phyloP scores from a whole-genome alignment of 2,113 vertebrate genomes.

The Nannospalax galili region DNA sequence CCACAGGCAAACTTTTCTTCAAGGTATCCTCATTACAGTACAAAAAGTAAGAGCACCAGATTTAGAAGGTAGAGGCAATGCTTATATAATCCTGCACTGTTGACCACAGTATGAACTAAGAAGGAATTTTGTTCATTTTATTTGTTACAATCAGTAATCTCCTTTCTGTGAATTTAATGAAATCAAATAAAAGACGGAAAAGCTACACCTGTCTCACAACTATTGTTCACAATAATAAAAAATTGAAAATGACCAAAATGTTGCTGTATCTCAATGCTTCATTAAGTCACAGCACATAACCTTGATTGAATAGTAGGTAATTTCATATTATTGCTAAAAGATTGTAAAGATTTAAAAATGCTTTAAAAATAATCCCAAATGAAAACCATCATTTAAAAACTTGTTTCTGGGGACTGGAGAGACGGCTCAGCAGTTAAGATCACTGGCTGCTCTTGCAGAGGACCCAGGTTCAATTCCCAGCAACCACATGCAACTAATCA shows the following conservation, averaged over 20 bases:
- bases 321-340: slow-evolving; percentile 5
- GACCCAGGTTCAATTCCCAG: too few relatives aligned
- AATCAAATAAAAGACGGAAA: slow-evolving; percentile 10
- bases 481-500: too few relatives aligned
- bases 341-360: background rate
- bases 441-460: too few relatives aligned
- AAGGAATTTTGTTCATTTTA: background rate
- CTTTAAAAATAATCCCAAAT: background rate
- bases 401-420: background rate
- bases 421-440: too few relatives aligned
- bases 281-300: background rate
- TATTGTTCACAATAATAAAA: background rate
- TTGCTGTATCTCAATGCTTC: slow-evolving; percentile 21
- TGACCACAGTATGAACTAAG: background rate
- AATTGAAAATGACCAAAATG: slow-evolving; percentile 27
- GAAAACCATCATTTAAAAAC: slow-evolving; percentile 10
- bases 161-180: slow-evolving; percentile 8
- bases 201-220: background rate
- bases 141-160: background rate
- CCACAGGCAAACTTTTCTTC: background rate
- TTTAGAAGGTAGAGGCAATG: background rate
- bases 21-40: background rate
- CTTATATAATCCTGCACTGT: background rate
- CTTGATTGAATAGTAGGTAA: background rate
- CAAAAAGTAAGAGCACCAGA: background rate